Conservation (phyloP, 2,113 vertebrate genomes). For the Eira barbara region DNA sequence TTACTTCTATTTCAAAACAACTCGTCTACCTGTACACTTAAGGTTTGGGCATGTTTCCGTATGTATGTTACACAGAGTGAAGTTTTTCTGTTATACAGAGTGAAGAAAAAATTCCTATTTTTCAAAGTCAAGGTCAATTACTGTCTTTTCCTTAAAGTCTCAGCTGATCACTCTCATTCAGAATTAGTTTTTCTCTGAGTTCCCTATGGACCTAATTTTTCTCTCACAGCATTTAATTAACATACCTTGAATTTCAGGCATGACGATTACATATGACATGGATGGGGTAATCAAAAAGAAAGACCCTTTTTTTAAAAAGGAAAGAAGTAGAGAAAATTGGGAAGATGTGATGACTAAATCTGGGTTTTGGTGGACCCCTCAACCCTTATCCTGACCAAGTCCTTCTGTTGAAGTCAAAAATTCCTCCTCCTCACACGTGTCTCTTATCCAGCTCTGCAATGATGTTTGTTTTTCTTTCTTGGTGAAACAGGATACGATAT, state of each 20-base stretch:
- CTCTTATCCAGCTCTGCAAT: not conserved
- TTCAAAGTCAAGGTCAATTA: not conserved
- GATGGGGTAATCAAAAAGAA: not conserved
- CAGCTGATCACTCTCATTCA: not conserved
- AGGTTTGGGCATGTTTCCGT: not conserved
- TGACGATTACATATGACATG: not conserved
- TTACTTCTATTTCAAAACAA: not conserved
- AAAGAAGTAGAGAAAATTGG: not conserved
- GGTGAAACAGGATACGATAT: not conserved
- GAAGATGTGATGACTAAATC: not conserved
- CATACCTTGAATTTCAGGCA: not conserved
- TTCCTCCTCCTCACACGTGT: not conserved
- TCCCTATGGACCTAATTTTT: not conserved
- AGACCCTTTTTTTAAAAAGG: not conserved
- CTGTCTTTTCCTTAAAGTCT: not conserved
- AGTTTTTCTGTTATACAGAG: not conserved
- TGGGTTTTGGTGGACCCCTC: not conserved
- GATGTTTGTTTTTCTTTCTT: not conserved
- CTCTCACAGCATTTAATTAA: not conserved
- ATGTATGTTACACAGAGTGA: not conserved
- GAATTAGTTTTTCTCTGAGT: not conserved
- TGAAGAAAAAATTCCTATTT: not conserved
- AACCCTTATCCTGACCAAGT: not conserved
- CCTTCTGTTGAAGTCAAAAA: not conserved
- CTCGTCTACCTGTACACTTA: not conserved